Evolutionary conservation across 2,888 invertebrate genomes (phyloP).

Genomic region (Lasioglossum calceatum): DNA sequence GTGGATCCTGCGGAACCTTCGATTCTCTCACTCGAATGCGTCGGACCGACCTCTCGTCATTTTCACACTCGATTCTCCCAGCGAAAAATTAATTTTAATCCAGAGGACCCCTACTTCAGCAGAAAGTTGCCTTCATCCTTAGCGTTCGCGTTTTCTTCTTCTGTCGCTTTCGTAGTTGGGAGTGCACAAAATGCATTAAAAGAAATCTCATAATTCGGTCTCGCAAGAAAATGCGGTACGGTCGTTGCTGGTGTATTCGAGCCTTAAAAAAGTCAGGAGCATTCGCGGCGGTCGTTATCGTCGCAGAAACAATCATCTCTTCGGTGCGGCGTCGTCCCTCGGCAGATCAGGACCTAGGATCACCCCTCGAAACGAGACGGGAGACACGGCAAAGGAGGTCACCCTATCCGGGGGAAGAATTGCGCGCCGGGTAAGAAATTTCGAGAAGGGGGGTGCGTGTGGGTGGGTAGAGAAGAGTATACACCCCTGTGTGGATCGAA

Average conservation of each 20-base stretch:
- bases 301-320: slow-evolving; percentile 33
- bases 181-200: not conserved
- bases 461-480: not conserved
- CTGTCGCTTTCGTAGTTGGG: not conserved
- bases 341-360: slow-evolving; percentile 37
- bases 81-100: not conserved
- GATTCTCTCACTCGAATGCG: not conserved
- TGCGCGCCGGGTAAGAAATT: not conserved
- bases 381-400: slow-evolving; percentile 54
- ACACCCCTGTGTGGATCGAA: slow-evolving; percentile 19
- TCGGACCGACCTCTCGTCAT: not conserved
- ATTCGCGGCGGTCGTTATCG: slow-evolving; percentile 9
- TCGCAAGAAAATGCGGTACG: not conserved
- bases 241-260: not conserved
- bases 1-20: not conserved
- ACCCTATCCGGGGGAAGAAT: slow-evolving; percentile 38
- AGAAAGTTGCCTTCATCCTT: too few species aligned
- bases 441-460: not conserved
- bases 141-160: not conserved
- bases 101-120: too few species aligned
- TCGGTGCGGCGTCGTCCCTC: slow-evolving; percentile 15
- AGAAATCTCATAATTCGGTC: too few species aligned
- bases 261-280: not conserved
- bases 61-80: not conserved
- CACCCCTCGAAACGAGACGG: slow-evolving; percentile 40